A percentile compares a stretch with the other conserved stretches of the same genome.
Conservation (phyloP, 2,113 vertebrate species). For the Gasterosteus nipponicus region DNA sequence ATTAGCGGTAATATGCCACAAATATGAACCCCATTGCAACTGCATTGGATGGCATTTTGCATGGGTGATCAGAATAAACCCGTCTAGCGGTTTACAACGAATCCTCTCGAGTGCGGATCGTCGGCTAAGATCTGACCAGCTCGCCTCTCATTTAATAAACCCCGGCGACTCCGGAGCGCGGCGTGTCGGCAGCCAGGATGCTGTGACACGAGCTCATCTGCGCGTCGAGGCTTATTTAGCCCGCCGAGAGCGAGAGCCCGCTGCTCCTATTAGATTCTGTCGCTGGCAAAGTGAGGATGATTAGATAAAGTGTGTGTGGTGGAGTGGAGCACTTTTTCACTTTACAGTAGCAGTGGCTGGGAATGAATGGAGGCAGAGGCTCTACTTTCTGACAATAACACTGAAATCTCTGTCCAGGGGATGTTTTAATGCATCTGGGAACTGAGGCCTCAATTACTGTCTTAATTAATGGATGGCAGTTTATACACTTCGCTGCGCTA, state of each 20-base stretch:
- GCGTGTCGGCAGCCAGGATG: conserved; percentile 49
- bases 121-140: conserved; percentile 39
- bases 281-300: conserved; percentile 75
- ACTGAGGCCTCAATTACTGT: conserved; percentile 34
- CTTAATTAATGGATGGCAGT: conserved; percentile 53
- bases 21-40: background rate
- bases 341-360: conserved; percentile 59
- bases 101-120: conserved; percentile 42
- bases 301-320: conserved; percentile 80
- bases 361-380: conserved; percentile 57
- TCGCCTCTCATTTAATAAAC: conserved; percentile 56
- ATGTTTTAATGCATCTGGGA: conserved; percentile 47
- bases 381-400: conserved; percentile 53
- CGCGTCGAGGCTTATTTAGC: conserved; percentile 73
- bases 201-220: conserved; percentile 71
- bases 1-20: background rate
- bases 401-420: conserved; percentile 35
- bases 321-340: conserved; percentile 71
- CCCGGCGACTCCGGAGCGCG: conserved; percentile 31
- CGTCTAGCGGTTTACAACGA: conserved; percentile 19
- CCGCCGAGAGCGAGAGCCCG: conserved; percentile 74
- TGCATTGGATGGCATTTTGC: background rate
- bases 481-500: conserved; percentile 7
- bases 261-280: conserved; percentile 75
- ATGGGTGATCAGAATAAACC: conserved; percentile 5